Evolutionary conservation across 2,113 vertebrate genomes (phyloP), one percentile per base, ranked within the genome.

Genomic region (Gnathochromis pfefferi): DNA sequence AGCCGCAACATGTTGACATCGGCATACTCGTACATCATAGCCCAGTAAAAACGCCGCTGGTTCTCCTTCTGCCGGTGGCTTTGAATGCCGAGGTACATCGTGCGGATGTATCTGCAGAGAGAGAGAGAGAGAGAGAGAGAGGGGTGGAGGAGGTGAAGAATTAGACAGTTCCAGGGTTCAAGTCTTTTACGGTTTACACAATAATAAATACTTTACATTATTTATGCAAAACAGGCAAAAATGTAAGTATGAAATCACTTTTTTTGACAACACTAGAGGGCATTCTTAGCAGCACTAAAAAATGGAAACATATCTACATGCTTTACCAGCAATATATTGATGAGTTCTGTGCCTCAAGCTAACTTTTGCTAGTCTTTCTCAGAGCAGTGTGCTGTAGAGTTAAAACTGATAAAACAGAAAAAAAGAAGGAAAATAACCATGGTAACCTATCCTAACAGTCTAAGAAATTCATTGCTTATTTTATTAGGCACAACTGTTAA

Each of bases 21-120:
- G 93, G 99, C 98, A 95, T 99, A 99, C 96, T 99, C 99, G 6
- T 98, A 99, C 98, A 99, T 99, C 98, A 99, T 99, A 94, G 98
- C 98, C 98, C 98, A 99, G 96, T 99, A 99, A 96, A 99, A 99
- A 84, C 98, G 98, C 87, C 98, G 97, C 96, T 98, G 98, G 97
- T 99, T 98, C 96, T 99, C 99, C 96, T 98, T 99, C 96, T 96
- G 97, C 95, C 98, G 95, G 95, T 98, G 98, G 95, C 98, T 99
- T 96, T 99, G 99, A 92, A 99, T 98, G 91, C 99, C 98, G 89
- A 99, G 96, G 95, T 99, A 99, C 98, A 99, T 99, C 91, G 98
- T 99, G 90, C 99, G 97, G 95, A 99, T 97, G 95, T 99, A 99
- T 96, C 99, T 99, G 83, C 14, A 49, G 49, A 75, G 19, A 85